Evolutionary conservation across 1,140 invertebrate species (phyloP).

Genomic region (Drosophila willistoni): DNA sequence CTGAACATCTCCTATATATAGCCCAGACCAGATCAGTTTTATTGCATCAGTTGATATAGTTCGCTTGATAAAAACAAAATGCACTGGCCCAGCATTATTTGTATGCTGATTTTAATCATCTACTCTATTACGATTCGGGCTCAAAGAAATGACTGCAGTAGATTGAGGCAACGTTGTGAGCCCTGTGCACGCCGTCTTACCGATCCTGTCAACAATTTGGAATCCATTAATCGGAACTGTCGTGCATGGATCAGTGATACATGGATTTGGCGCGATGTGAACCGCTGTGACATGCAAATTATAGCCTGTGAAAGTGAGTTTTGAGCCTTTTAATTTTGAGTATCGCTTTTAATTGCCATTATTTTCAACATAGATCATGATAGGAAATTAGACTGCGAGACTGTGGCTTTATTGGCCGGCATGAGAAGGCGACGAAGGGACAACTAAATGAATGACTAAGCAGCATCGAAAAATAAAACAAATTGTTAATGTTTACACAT

Average conservation of each 20-base stretch:
- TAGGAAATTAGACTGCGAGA: background rate
- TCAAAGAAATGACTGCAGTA: slow-evolving; percentile 27
- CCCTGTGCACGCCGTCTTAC: slow-evolving; percentile 23
- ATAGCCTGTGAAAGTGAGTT: slow-evolving; percentile 40
- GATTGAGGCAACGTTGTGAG: slow-evolving; percentile 27
- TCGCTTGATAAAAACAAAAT: background rate
- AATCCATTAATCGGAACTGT: slow-evolving; percentile 28
- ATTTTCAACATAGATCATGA: background rate
- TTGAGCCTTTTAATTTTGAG: too few species aligned
- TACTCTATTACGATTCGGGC: background rate
- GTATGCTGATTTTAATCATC: background rate
- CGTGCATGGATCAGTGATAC: slow-evolving; percentile 1
- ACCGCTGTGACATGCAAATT: slow-evolving; percentile 44
- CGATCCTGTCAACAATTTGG: slow-evolving; percentile 27
- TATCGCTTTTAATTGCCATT: background rate
- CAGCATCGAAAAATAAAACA: background rate
- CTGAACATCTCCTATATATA: slow-evolving; percentile 6
- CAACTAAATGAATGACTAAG: background rate
- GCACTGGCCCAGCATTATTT: background rate
- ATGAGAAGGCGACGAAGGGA: background rate
- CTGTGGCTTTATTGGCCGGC: background rate
- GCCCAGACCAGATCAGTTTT: background rate
- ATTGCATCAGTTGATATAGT: slow-evolving; percentile 3
- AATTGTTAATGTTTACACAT: background rate
- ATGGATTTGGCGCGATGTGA: slow-evolving; percentile 41